A percentile compares a stretch with the other conserved stretches of the same genome.
phyloP scores from a whole-genome alignment of 1,140 invertebrate genomes.

The Diploscapter pachys region DNA sequence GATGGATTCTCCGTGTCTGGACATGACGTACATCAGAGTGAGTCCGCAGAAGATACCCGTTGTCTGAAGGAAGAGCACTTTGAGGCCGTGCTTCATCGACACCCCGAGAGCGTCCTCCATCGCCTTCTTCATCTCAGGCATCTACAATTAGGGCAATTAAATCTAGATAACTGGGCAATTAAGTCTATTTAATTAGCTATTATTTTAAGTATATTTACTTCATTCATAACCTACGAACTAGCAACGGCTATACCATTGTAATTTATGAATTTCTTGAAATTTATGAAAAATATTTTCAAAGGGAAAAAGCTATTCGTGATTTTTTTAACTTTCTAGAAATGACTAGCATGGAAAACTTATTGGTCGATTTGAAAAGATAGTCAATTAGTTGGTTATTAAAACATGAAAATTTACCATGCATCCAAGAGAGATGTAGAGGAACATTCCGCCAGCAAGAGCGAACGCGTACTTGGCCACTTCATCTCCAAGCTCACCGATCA shows the following conservation, averaged over 20 bases:
- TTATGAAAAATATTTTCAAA: too few species aligned
- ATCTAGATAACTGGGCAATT: too few species aligned
- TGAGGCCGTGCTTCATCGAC: slow-evolving; percentile 46
- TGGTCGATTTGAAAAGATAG: too few species aligned
- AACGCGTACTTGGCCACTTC: slow-evolving; percentile 54
- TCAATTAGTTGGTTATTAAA: too few species aligned
- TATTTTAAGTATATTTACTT: too few species aligned
- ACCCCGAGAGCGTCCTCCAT: slow-evolving; percentile 57
- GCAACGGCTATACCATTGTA: too few species aligned
- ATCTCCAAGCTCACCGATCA: slow-evolving; percentile 62
- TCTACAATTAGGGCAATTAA: slow-evolving; percentile 31
- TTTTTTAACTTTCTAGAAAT: too few species aligned
- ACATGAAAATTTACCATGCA: slow-evolving; percentile 47
- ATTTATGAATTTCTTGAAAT: too few species aligned
- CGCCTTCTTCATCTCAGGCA: slow-evolving; percentile 59
- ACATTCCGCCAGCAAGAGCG: slow-evolving; percentile 58
- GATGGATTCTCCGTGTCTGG: slow-evolving; percentile 48
- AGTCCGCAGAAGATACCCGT: slow-evolving; percentile 35
- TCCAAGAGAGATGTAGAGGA: slow-evolving; percentile 50
- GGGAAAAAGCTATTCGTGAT: too few species aligned
- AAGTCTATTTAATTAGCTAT: too few species aligned
- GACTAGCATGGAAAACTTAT: too few species aligned
- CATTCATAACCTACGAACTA: too few species aligned
- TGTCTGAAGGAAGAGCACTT: slow-evolving; percentile 49
- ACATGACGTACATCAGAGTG: slow-evolving; percentile 47